phyloP scores from a whole-genome alignment of 2,888 invertebrate species.

The Congeria kusceri region DNA sequence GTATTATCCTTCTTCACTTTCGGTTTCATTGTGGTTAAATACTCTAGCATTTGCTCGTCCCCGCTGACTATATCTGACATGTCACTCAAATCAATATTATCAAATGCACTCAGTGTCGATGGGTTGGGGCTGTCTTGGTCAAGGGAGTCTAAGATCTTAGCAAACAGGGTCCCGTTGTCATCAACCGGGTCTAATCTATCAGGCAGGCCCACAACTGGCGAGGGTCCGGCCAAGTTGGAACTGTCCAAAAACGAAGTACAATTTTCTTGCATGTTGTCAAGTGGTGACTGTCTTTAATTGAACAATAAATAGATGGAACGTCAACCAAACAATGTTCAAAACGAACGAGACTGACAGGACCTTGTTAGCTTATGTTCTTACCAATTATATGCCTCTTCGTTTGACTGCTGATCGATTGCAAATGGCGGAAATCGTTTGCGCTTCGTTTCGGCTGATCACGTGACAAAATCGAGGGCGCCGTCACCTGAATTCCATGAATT shows the following conservation, averaged over 20 bases:
- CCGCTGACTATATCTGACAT: slow-evolving; percentile 23
- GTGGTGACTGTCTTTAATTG: no score
- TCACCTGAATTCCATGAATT: no score
- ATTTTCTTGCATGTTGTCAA: neutral
- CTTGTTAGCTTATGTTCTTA: no score
- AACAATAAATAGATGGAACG: no score
- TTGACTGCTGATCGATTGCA: no score
- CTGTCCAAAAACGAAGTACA: slow-evolving; percentile 40
- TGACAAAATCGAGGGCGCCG: no score
- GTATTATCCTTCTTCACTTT: neutral
- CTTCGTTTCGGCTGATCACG: no score
- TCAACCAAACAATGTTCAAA: no score
- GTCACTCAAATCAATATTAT: slow-evolving; percentile 2
- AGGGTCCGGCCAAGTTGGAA: slow-evolving; percentile 36
- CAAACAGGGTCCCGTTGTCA: slow-evolving; percentile 67
- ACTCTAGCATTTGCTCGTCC: slow-evolving; percentile 17
- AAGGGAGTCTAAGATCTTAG: slow-evolving; percentile 12
- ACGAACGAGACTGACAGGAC: no score
- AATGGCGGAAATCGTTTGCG: no score
- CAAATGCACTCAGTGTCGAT: neutral
- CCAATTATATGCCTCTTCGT: no score
- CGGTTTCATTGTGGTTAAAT: slow-evolving; percentile 3
- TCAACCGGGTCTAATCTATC: neutral
- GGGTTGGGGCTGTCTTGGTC: neutral
- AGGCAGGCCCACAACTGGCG: slow-evolving; percentile 51